Evolutionary conservation across 2,888 invertebrate genomes (phyloP), one percentile per base, ranked within the genome.

Genomic region (Eupithecia subumbrata): DNA sequence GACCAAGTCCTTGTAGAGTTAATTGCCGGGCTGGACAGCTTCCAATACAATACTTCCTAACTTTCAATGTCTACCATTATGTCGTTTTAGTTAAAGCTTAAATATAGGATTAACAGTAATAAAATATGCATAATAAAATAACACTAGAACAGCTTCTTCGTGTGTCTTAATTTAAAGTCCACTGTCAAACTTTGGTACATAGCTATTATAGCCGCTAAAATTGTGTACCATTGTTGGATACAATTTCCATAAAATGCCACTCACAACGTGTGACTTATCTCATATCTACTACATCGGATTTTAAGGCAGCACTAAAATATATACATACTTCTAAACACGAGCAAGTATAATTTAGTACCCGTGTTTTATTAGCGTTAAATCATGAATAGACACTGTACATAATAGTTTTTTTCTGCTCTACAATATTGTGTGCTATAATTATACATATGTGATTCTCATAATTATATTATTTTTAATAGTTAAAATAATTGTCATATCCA

Each of bases 401-500:
- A 60, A 68, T 75, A 69, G 9, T 67, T 67, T 66, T 74, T 64
- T 69, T 64, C 68, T 72, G 67, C 70, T 72, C 72, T 72, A 68
- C 68, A 74, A 69, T 68, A 60, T 30, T 69, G 76, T 74, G 72
- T 73, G 69, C 71, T 76, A 71, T 72, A 68, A 74, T 52, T 76
- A 68, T 40, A 75, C 14, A 45, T 68, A n/a, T 14, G 22, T 68
- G 68, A 73, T 78, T 75, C 67, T 71, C 74, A 73, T 74, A 68
- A 14, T 30, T 63, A 45, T 67, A 68, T 71, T 73, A 76, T 74
- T 76, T 73, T 69, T 71, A 73, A 73, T 66, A 66, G 30, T 56
- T 79, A 74, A 78, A 75, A 71, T 25, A 60, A 37, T 52, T 77
- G 74, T 80, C 78, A 74, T 71, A 71, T 80, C 73, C 69, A 74